Conservation (phyloP, 2,797 vertebrate genomes). For the Anabas testudineus region DNA sequence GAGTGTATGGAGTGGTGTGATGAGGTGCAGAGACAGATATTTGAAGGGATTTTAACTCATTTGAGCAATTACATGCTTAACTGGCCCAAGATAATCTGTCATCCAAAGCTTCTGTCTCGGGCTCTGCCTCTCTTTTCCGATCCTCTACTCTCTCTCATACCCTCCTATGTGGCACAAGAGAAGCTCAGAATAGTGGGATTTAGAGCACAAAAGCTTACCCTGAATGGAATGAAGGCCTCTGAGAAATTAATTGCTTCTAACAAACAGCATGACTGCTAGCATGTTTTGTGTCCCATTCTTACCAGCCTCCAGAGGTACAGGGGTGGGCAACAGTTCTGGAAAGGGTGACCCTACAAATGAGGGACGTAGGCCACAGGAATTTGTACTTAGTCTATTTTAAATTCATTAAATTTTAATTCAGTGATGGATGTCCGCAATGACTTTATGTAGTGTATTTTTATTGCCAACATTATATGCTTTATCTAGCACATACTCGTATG, state of each 20-base stretch:
- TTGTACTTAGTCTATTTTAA: conserved; percentile 42
- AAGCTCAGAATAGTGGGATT: conserved; percentile 98
- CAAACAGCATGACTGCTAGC: conserved; percentile 99
- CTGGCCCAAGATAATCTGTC: conserved; percentile 99
- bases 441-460: conserved; percentile 11
- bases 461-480: neutral
- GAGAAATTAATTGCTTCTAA: conserved; percentile 99
- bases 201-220: conserved; percentile 96
- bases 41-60: conserved; percentile 99
- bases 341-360: conserved; percentile 70
- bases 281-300: conserved; percentile 96
- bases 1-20: conserved; percentile 99
- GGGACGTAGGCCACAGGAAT: conserved; percentile 45
- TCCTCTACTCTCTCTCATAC: conserved; percentile 80
- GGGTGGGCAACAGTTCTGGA: conserved; percentile 81
- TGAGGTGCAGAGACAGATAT: conserved; percentile 99
- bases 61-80: conserved; percentile 99
- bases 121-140: conserved; percentile 82
- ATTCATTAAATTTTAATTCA: conserved; percentile 24
- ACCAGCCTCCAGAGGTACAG: conserved; percentile 91
- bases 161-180: conserved; percentile 94
- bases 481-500: neutral
- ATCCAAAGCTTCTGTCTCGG: conserved; percentile 91
- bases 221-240: conserved; percentile 98
- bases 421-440: conserved; percentile 22